Evolutionary conservation across 2,888 invertebrate species (phyloP), one percentile per base, ranked within the genome.

Genomic region (Homarus gammarus): DNA sequence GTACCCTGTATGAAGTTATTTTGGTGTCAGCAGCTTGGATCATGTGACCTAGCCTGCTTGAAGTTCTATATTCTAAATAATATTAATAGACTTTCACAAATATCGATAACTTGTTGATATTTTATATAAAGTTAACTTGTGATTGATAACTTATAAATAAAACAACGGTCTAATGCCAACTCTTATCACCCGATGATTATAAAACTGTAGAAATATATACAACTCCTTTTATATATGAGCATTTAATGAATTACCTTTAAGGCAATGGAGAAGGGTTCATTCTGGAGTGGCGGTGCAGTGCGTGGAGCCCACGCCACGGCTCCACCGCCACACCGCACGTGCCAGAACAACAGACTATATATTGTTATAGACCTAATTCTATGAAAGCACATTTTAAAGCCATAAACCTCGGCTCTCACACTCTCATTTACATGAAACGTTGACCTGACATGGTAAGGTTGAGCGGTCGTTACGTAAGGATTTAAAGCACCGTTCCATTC

Each of bases 321-420:
- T 0, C 6, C 27, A 64, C 27, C 10, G 6, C 10, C 27, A n/a
- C 27, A 6, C 2, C 64, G n/a, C 27, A 10, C 27, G 3, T 12
- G 27, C 64, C 22, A 15, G 1, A n/a, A 64, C 6, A 64, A 27
- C 64, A n/a, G 27, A 27, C 0, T 10, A n/a, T 8, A 27, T 27
- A 22, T 27, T 64, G n/a, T n/a, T n/a, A 27, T 64, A 27, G 27
- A 72, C 12, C 72, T 86, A 86, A 86, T 44, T 86, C 86, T 86
- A 86, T 86, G 86, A 86, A 86, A 86, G 86, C 86, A 86, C 86
- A 79, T 64, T 86, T 86, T 79, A 86, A 86, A 86, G 79, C 79
- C 51, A 38, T 86, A 27, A 49, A 72, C 18, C 38, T 70, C 56
- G 79, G 70, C 79, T 68, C 38, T 61, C 51, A 73, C 56, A 56